These are phyloP conservation scores for Hirtodrosophila histrioides DNA, from an alignment of 2,888 invertebrate species.

Conservation along the genomic window DNA sequence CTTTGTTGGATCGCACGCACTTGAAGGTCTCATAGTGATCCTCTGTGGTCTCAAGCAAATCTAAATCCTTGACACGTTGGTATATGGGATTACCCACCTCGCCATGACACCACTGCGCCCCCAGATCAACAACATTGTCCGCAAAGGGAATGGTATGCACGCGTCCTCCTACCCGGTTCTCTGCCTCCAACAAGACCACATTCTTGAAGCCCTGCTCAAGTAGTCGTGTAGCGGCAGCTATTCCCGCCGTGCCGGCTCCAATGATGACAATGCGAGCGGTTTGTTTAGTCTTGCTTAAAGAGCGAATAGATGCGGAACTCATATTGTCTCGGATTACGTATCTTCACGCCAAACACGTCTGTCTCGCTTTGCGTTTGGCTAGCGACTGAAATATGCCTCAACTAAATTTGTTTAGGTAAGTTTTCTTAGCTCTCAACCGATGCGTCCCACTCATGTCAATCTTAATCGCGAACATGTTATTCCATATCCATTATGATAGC, in stretches of 20 bases:
- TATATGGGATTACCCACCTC: slow-evolving; percentile 87
- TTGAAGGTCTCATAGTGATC: slow-evolving; percentile 75
- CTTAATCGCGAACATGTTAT: no score
- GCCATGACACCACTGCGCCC: slow-evolving; percentile 90
- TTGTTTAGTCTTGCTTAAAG: slow-evolving; percentile 54
- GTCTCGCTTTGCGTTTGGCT: slow-evolving; percentile 25
- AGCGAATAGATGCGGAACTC: slow-evolving; percentile 50
- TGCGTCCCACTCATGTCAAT: background rate
- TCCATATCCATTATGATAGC: no score
- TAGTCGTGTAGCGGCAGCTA: slow-evolving; percentile 83
- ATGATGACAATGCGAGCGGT: slow-evolving; percentile 81
- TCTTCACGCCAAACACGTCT: slow-evolving; percentile 13
- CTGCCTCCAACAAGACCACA: slow-evolving; percentile 87
- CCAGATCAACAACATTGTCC: slow-evolving; percentile 88
- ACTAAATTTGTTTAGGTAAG: slow-evolving; percentile 10
- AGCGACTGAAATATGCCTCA: slow-evolving; percentile 48
- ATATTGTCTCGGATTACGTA: slow-evolving; percentile 16
- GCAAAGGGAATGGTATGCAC: slow-evolving; percentile 86
- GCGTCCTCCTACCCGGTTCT: slow-evolving; percentile 88
- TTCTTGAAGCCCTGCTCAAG: slow-evolving; percentile 83
- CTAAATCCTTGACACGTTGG: slow-evolving; percentile 84
- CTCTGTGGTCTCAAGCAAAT: slow-evolving; percentile 75
- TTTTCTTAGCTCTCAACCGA: slow-evolving; percentile 10
- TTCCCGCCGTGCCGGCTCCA: slow-evolving; percentile 84
- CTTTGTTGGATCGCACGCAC: slow-evolving; percentile 82